Evolutionary conservation across 2,113 vertebrate species (phyloP).

Genomic region (Rhineura floridana): DNA sequence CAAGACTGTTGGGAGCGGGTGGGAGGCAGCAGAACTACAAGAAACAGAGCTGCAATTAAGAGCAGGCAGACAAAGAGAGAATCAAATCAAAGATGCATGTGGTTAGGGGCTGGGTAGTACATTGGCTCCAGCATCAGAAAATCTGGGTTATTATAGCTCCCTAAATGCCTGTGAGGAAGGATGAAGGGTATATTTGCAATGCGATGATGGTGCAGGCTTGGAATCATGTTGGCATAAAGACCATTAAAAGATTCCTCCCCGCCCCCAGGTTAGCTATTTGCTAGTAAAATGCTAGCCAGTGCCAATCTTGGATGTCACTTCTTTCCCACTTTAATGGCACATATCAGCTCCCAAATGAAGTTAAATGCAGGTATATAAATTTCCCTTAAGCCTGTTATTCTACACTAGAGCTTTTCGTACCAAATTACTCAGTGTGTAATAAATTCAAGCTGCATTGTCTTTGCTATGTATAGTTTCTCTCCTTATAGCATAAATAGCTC

Average conservation of each 20-base stretch:
- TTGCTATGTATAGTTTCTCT: background rate
- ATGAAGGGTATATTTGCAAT: background rate
- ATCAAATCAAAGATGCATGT: constrained; percentile 17
- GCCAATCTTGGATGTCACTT: background rate
- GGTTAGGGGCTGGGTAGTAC: background rate
- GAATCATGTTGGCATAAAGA: background rate
- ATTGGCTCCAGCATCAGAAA: constrained; percentile 12
- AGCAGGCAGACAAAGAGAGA: constrained; percentile 13
- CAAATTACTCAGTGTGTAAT: background rate
- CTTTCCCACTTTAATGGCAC: background rate
- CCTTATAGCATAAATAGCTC: background rate
- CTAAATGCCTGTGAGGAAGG: background rate
- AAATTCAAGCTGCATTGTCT: background rate
- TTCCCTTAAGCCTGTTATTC: background rate
- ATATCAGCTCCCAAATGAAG: background rate
- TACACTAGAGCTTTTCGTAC: background rate
- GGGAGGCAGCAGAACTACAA: background rate
- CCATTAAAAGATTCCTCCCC: background rate
- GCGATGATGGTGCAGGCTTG: background rate
- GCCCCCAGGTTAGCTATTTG: background rate
- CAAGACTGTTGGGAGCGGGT: constrained; percentile 27
- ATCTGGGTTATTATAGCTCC: constrained; percentile 5
- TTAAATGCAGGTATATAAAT: background rate
- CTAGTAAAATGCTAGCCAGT: background rate
- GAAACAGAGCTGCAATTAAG: constrained; percentile 27